Evolutionary conservation across 2,888 invertebrate genomes (phyloP).

Genomic region (Phalera bucephala): DNA sequence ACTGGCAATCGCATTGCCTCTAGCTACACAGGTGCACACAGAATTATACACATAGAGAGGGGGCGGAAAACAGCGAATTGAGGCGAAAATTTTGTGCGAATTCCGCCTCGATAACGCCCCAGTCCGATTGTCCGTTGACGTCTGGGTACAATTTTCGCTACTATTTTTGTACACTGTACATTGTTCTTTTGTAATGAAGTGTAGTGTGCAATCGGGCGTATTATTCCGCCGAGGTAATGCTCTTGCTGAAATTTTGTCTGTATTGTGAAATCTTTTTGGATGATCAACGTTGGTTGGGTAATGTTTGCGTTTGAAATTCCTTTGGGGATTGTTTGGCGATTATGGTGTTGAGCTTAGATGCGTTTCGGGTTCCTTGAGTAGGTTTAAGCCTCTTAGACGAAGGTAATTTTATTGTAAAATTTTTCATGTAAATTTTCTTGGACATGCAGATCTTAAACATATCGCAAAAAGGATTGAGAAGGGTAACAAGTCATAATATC

Average conservation of each 20-base stretch:
- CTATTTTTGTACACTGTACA: constrained; percentile 33
- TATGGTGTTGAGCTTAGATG: too few relatives aligned
- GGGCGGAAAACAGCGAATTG: constrained; percentile 43
- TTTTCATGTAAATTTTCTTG: too few relatives aligned
- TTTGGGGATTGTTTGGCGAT: too few relatives aligned
- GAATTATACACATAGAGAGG: constrained; percentile 50
- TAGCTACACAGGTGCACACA: constrained; percentile 43
- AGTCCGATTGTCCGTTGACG: constrained; percentile 43
- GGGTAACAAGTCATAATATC: too few relatives aligned
- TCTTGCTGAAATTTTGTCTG: constrained; percentile 7
- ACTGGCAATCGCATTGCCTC: constrained; percentile 51
- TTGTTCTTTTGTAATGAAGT: constrained; percentile 54
- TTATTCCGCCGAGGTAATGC: constrained; percentile 18
- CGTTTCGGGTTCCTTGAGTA: too few relatives aligned
- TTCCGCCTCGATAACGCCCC: constrained; percentile 42
- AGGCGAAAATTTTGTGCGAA: constrained; percentile 43
- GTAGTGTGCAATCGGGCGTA: constrained; percentile 33
- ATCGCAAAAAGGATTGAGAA: too few relatives aligned
- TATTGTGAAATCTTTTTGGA: constrained; percentile 14
- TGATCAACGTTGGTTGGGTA: constrained; percentile 16
- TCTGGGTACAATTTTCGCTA: constrained; percentile 35
- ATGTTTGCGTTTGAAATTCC: background rate
- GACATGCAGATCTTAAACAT: too few relatives aligned
- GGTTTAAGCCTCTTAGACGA: too few relatives aligned
- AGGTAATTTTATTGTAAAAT: too few relatives aligned